Percentiles rank a stretch among this genome's conserved stretches.
Evolutionary conservation across 1,140 invertebrate species (phyloP).

Genomic region (Bombus balteatus): DNA sequence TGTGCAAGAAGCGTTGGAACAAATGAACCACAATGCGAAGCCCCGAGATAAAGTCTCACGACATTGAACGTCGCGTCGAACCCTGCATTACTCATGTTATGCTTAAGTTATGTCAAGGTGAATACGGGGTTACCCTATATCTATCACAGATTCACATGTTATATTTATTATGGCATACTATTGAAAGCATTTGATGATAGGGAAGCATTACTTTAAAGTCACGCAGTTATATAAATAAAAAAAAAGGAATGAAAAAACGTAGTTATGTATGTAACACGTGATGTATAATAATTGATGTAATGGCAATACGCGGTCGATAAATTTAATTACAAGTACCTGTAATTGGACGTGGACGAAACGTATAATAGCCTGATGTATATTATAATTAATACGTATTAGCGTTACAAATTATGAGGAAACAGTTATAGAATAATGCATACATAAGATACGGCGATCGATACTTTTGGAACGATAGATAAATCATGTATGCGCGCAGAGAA

Average conservation of each 20-base stretch:
- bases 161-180: slow-evolving; percentile 11
- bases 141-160: not conserved
- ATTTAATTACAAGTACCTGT: not conserved
- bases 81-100: slow-evolving; percentile 43
- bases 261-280: not conserved
- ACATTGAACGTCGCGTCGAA: slow-evolving; percentile 64
- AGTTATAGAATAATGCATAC: too few species aligned
- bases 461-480: not conserved
- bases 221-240: too few species aligned
- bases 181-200: not conserved
- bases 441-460: not conserved
- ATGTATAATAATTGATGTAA: too few species aligned
- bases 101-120: slow-evolving; percentile 50
- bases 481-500: too few species aligned
- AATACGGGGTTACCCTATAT: not conserved
- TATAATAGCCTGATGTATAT: not conserved
- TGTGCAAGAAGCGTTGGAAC: not conserved
- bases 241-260: not conserved
- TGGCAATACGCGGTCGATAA: not conserved
- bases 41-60: slow-evolving; percentile 43
- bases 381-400: not conserved
- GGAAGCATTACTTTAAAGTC: too few species aligned
- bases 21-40: not conserved
- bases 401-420: not conserved
- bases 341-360: not conserved